A percentile compares a stretch with the other conserved stretches of the same genome.
These are phyloP conservation scores for Ptilonorhynchus violaceus DNA, from an alignment of 2,113 vertebrate species.

Conservation along the genomic window DNA sequence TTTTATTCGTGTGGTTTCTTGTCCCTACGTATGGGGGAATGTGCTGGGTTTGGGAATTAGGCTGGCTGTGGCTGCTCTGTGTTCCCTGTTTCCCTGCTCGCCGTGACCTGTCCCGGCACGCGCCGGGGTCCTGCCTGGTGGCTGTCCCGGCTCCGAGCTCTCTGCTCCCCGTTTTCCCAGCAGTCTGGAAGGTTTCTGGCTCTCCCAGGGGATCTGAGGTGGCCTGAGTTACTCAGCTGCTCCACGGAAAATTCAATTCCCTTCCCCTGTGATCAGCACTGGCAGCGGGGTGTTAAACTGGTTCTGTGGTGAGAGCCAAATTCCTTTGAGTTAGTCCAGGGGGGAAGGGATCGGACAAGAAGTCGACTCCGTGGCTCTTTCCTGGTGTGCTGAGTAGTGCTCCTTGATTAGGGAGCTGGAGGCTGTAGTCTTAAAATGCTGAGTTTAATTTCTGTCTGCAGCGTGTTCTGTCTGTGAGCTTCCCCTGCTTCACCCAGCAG, in stretches of 20 bases:
- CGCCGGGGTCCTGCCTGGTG: rapidly evolving
- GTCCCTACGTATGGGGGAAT: not conserved
- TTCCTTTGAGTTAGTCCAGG: not conserved
- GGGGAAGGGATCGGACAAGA: not conserved
- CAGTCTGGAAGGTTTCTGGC: not conserved
- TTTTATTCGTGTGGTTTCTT: not conserved
- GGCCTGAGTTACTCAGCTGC: not conserved
- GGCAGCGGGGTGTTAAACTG: not conserved
- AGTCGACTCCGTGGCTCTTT: not conserved
- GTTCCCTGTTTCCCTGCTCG: not conserved
- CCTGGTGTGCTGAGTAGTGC: not conserved
- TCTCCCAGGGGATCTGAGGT: not conserved
- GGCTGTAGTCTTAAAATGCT: not conserved
- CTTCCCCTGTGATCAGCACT: not conserved
- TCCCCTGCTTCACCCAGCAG: not conserved
- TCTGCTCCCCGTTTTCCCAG: not conserved
- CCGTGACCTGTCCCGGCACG: rapidly evolving
- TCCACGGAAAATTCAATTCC: not conserved
- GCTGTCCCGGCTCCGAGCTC: not conserved
- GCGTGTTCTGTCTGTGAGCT: not conserved
- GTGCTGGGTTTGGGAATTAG: not conserved
- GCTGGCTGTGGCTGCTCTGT: not conserved
- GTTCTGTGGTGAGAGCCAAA: not conserved
- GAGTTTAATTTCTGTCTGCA: not conserved
- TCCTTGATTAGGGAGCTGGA: not conserved